phyloP scores from a whole-genome alignment of 2,113 vertebrate genomes.

The Bostrychus sinensis region DNA sequence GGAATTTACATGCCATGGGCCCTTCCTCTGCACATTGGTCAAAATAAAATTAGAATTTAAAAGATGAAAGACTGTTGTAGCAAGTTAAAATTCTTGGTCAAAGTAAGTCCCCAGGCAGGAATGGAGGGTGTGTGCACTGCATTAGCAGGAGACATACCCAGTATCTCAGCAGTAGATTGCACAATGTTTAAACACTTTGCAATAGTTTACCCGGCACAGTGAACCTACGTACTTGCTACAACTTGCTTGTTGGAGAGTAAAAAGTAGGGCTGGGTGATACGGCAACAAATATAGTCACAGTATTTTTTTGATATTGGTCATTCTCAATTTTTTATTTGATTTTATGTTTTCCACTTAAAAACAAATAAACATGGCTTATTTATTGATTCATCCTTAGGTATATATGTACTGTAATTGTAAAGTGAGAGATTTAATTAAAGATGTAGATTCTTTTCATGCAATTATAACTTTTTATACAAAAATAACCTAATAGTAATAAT shows the following conservation, averaged over 20 bases:
- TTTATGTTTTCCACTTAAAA: too few relatives aligned
- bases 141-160: slow-evolving; percentile 20
- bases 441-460: too few relatives aligned
- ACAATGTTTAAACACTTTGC: slow-evolving; percentile 37
- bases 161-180: slow-evolving; percentile 26
- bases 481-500: too few relatives aligned
- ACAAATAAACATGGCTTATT: too few relatives aligned
- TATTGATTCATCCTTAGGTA: too few relatives aligned
- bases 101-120: slow-evolving; percentile 5
- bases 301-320: too few relatives aligned
- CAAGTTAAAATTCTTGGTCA: neutral
- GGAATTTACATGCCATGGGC: neutral
- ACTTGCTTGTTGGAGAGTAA: slow-evolving; percentile 14
- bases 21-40: slow-evolving; percentile 3
- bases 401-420: too few relatives aligned
- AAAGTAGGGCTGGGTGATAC: too few relatives aligned
- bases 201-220: slow-evolving; percentile 11
- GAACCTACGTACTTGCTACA: slow-evolving; percentile 22
- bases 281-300: too few relatives aligned
- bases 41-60: neutral
- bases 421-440: too few relatives aligned
- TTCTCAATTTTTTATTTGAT: too few relatives aligned
- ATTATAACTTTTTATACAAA: too few relatives aligned
- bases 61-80: slow-evolving; percentile 1
- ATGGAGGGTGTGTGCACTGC: slow-evolving; percentile 24